Conservation (phyloP, 2,888 invertebrate genomes). For the Pyrgus malvae region DNA sequence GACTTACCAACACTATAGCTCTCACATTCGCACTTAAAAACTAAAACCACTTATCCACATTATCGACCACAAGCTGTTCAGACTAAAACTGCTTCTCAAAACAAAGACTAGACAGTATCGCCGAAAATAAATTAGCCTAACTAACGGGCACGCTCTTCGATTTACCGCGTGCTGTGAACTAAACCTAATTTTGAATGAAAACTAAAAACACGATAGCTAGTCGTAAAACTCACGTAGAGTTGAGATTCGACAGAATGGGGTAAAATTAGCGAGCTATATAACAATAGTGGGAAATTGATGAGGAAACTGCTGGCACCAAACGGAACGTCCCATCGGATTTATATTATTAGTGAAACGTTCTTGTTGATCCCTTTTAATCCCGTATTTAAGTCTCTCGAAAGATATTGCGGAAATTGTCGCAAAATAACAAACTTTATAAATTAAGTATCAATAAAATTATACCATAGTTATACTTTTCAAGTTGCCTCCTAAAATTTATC, state of each 20-base stretch:
- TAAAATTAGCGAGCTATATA: constrained; percentile 25
- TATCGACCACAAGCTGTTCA: constrained; percentile 14
- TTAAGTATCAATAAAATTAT: too few relatives aligned
- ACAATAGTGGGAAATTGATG: constrained; percentile 18
- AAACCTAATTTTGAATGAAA: constrained; percentile 42
- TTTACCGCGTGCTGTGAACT: constrained; percentile 40
- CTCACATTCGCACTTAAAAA: too few relatives aligned
- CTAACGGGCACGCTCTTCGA: constrained; percentile 32
- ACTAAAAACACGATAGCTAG: constrained; percentile 31
- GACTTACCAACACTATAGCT: too few relatives aligned
- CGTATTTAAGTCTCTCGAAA: neutral
- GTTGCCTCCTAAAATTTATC: too few relatives aligned
- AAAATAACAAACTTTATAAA: too few relatives aligned
- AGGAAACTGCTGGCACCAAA: constrained; percentile 12
- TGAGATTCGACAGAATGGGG: constrained; percentile 17
- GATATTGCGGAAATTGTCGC: too few relatives aligned
- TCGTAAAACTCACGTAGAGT: constrained; percentile 32
- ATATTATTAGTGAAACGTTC: constrained; percentile 6
- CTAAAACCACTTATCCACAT: too few relatives aligned
- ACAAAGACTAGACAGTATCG: constrained; percentile 26
- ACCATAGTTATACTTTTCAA: too few relatives aligned
- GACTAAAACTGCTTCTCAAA: neutral
- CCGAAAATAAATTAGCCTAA: constrained; percentile 33
- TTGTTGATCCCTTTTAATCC: constrained; percentile 3
- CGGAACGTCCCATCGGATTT: constrained; percentile 7